These are phyloP conservation scores for Forbesichthys agassizii DNA, from an alignment of 2,113 vertebrate genomes.

Conservation along the genomic window DNA sequence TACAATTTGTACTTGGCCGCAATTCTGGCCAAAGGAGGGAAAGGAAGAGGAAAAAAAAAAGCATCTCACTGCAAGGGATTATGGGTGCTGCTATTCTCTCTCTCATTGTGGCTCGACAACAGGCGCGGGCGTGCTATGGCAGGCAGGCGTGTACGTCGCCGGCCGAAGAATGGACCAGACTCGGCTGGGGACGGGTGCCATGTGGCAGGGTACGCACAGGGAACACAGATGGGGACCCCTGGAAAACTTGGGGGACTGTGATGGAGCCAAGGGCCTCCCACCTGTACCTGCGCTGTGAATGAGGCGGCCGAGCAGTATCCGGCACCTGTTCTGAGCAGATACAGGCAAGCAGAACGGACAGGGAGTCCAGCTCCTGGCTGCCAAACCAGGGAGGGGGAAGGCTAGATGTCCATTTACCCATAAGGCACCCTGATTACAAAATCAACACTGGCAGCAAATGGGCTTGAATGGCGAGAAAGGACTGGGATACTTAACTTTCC, in stretches of 20 bases:
- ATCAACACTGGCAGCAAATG: constrained; percentile 47
- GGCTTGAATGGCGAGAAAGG: constrained; percentile 4
- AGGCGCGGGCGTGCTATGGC: constrained; percentile 70
- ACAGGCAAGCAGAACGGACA: constrained; percentile 64
- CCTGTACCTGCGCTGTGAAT: constrained; percentile 77
- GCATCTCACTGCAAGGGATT: constrained; percentile 76
- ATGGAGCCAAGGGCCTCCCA: constrained; percentile 76
- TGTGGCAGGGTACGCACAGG: constrained; percentile 75
- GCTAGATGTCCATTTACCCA: constrained; percentile 70
- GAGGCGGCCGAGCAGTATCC: constrained; percentile 67
- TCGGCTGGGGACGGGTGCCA: constrained; percentile 79
- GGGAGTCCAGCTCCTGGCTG: constrained; percentile 69
- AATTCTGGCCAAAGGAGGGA: constrained; percentile 60
- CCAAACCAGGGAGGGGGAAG: constrained; percentile 71
- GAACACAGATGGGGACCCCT: constrained; percentile 79
- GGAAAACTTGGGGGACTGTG: constrained; percentile 76
- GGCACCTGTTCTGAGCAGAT: constrained; percentile 82
- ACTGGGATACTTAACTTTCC: constrained; percentile 26
- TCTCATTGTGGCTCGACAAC: constrained; percentile 82
- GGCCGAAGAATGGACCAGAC: constrained; percentile 83
- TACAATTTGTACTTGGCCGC: constrained; percentile 79
- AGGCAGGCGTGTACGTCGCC: constrained; percentile 66
- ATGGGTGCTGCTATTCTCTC: constrained; percentile 78
- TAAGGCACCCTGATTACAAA: constrained; percentile 63
- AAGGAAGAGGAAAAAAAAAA: constrained; percentile 39